phyloP scores from a whole-genome alignment of 1,140 invertebrate species.

The Homarus americanus region DNA sequence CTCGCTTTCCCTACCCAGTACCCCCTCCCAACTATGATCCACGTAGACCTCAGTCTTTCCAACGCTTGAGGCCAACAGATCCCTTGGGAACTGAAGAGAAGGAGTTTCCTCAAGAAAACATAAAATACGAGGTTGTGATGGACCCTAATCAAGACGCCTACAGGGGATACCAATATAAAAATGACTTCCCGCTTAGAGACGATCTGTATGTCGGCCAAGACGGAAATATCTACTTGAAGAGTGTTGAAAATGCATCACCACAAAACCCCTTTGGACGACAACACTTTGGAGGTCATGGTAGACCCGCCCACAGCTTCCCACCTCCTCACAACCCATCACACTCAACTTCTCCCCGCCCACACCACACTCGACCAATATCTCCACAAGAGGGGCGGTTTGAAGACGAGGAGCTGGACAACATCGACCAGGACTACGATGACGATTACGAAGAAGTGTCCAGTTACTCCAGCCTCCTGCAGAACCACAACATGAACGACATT shows the following conservation, averaged over 20 bases:
- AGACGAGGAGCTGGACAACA: neutral
- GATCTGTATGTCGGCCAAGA: conserved; percentile 49
- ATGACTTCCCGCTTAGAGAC: conserved; percentile 40
- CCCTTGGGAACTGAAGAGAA: neutral
- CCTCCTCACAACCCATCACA: neutral
- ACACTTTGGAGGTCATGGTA: neutral
- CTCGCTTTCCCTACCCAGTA: conserved; percentile 12
- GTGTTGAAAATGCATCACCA: too few species aligned
- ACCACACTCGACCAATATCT: neutral
- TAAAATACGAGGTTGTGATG: conserved; percentile 17
- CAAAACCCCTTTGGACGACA: neutral
- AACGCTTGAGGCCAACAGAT: neutral
- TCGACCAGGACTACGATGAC: neutral
- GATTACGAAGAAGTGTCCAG: neutral
- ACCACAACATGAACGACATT: conserved; percentile 41
- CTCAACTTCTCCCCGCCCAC: neutral
- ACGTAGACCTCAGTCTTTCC: neutral
- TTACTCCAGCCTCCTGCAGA: conserved; percentile 21
- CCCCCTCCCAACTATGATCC: conserved; percentile 6
- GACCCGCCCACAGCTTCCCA: neutral
- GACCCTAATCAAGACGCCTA: conserved; percentile 9
- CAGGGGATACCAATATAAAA: conserved; percentile 27
- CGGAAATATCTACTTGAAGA: conserved; percentile 52
- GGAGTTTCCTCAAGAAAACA: neutral
- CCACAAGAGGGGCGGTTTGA: conserved; percentile 1